Percentiles rank a stretch among this genome's conserved stretches.
Conservation (phyloP, 2,888 invertebrate species). For the Caenorhabditis doughertyi region DNA sequence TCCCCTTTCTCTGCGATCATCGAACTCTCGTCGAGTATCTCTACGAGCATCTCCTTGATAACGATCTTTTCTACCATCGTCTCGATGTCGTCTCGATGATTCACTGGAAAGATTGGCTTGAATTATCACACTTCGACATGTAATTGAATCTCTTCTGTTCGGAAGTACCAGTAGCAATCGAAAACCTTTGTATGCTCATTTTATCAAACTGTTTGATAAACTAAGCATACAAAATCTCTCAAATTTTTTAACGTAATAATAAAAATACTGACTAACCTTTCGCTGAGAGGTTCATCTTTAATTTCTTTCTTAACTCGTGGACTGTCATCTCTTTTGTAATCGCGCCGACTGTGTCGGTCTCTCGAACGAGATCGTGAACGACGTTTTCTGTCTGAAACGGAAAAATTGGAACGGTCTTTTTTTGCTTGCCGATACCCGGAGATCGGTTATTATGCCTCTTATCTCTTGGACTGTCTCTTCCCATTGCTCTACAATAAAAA, state of each 20-base stretch:
- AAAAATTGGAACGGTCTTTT: background rate
- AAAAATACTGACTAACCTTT: conserved; percentile 31
- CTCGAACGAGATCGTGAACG: conserved; percentile 47
- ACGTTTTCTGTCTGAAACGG: conserved; percentile 30
- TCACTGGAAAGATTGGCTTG: conserved; percentile 24
- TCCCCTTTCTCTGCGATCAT: conserved; percentile 27
- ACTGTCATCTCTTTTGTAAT: conserved; percentile 25
- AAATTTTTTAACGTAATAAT: background rate
- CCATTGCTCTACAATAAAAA: conserved; percentile 22
- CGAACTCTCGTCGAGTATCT: conserved; percentile 7
- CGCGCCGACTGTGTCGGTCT: conserved; percentile 17
- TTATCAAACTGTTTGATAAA: no score
- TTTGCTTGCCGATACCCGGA: conserved; percentile 3
- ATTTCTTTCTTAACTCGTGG: conserved; percentile 27
- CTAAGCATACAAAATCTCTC: background rate
- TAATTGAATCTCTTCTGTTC: background rate
- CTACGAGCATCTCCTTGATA: conserved; percentile 1
- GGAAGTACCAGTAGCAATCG: no score
- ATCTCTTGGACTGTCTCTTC: conserved; percentile 38
- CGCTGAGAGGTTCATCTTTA: conserved; percentile 49
- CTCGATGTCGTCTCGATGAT: conserved; percentile 40
- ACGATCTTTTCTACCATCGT: background rate
- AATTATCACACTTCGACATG: background rate
- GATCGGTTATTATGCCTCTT: conserved; percentile 17
- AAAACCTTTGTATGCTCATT: no score